Conservation (phyloP, 2,797 vertebrate genomes). For the Pampus argenteus region DNA sequence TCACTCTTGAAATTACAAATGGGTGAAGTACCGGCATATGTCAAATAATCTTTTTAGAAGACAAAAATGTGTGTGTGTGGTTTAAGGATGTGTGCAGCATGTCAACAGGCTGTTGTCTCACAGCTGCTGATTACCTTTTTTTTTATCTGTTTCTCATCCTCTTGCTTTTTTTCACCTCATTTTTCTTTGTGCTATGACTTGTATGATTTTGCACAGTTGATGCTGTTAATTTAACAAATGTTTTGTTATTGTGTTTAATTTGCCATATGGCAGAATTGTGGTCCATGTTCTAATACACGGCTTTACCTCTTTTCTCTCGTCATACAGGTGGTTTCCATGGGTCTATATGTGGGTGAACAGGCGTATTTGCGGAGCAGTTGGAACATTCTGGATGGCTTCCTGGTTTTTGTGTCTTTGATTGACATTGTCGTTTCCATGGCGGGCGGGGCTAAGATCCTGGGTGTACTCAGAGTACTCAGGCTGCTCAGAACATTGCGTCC, state of each 20-base stretch:
- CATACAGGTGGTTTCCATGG: slow-evolving; percentile 94
- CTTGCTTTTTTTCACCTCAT: background rate
- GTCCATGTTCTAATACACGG: background rate
- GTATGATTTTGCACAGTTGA: slow-evolving; percentile 5
- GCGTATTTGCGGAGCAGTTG: slow-evolving; percentile 97
- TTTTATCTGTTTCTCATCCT: background rate
- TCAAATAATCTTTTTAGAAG: slow-evolving; percentile 23
- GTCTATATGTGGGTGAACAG: slow-evolving; percentile 93
- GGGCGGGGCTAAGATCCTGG: slow-evolving; percentile 97
- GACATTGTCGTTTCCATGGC: slow-evolving; percentile 98
- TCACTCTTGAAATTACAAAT: slow-evolving; percentile 8
- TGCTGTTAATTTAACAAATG: background rate
- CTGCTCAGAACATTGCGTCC: slow-evolving; percentile 95
- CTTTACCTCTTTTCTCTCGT: slow-evolving; percentile 3
- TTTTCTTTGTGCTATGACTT: background rate
- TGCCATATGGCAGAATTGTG: background rate
- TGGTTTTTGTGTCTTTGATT: slow-evolving; percentile 96
- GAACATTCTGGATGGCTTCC: slow-evolving; percentile 97
- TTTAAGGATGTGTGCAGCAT: background rate
- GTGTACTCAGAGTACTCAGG: slow-evolving; percentile 94
- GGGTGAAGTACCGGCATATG: background rate
- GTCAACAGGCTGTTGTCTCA: slow-evolving; percentile 18
- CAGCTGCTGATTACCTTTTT: slow-evolving; percentile 14
- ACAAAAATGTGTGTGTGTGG: slow-evolving; percentile 11
- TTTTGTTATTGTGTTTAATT: background rate